These are phyloP conservation scores for Cottus gobio DNA, from an alignment of 2,113 vertebrate genomes.

Conservation along the genomic window DNA sequence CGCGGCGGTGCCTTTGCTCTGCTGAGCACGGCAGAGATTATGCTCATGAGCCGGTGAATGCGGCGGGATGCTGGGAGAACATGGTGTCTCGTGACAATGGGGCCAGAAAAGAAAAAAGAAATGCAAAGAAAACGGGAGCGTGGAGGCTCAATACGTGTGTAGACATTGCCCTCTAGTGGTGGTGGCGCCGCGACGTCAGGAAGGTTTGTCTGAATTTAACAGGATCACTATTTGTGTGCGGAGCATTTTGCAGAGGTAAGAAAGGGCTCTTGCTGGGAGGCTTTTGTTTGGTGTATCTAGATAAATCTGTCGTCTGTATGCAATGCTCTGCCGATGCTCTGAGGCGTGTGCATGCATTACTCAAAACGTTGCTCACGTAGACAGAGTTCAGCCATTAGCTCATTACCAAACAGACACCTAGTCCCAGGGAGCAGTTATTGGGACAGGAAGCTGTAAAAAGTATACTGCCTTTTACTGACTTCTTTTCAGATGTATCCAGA, in stretches of 20 bases:
- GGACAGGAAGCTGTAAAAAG: neutral
- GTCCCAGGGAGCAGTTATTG: neutral
- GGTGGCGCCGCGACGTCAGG: neutral
- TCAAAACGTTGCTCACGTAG: neutral
- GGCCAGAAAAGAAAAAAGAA: neutral
- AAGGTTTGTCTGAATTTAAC: neutral
- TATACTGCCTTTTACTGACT: neutral
- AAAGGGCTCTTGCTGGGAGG: no score
- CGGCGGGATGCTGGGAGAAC: neutral
- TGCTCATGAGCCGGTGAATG: slow-evolving; percentile 15
- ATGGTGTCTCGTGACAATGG: neutral
- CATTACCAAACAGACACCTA: neutral
- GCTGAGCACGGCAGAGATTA: slow-evolving; percentile 35
- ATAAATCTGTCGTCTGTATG: no score
- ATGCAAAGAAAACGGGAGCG: neutral
- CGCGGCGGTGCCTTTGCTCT: no score
- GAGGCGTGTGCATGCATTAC: neutral
- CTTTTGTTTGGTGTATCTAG: no score
- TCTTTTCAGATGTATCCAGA: neutral
- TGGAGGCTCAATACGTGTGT: neutral
- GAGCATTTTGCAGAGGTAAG: no score
- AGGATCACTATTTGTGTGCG: neutral
- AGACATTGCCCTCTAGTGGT: slow-evolving; percentile 65
- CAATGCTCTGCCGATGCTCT: neutral
- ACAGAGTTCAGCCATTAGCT: no score